Evolutionary conservation across 2,888 invertebrate species (phyloP), one percentile per base, ranked within the genome.

Genomic region (Iphiclides podalirius): DNA sequence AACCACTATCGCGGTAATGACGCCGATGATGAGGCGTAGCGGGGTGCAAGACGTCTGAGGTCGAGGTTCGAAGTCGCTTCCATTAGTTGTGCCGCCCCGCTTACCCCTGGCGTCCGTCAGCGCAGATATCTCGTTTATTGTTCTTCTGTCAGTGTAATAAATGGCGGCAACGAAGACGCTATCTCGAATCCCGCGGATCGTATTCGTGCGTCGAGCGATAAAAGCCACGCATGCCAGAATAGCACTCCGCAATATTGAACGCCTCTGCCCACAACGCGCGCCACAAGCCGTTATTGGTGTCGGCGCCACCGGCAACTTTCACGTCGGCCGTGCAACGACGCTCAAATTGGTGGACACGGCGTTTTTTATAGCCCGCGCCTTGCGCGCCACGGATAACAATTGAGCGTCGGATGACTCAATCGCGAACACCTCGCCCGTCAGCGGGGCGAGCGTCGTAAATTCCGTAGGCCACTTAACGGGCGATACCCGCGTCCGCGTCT

Each of bases 261-360:
- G 63, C 48, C n/a, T n/a, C n/a, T n/a, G n/a, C 47, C 56, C 61
- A 63, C 53, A 61, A 70, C 81, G 72, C 80, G 80, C 78, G 79
- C 75, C 59, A 4, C 72, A 60, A 60, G 72, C 75, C 83, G n/a
- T 84, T 87, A 87, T 87, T 84, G 77, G 78, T 78, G 81, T 75
- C 80, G 86, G 87, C 86, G 87, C 87, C 87, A 83, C 71, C 64
- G 70, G 75, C 76, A 79, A 82, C 87, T 87, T 87, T 88, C 87
- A 75, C 85, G 73, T 79, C 82, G 75, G 79, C 26, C 8, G 6
- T 9, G 84, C 86, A 87, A 83, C 80, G 75, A 80, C 72, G 70
- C 74, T 82, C 80, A 82, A 87, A 85, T 87, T 82, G 80, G 79
- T n/a, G 11, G 31, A 31, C 31, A 26, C 26, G 26, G n/a, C n/a